Evolutionary conservation across 2,113 vertebrate species (phyloP), one percentile per base, ranked within the genome.

Genomic region (Cyprinodon tularosa): DNA sequence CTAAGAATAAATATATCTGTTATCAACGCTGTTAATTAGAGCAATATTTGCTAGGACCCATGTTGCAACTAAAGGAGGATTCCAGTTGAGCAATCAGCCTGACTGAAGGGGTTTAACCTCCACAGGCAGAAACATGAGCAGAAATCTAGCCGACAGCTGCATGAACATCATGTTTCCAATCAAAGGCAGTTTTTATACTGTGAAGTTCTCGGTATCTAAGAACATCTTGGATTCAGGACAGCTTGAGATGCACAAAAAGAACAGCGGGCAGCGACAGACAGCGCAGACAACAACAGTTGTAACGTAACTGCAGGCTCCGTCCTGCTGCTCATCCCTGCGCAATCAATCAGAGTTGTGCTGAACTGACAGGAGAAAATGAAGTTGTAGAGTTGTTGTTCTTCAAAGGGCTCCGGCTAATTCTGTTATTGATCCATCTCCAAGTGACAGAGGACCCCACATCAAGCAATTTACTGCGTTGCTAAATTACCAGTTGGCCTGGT

Each of bases 281-380:
- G 77, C 11, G 48, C 39, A 36, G 48, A 29, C 59, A 37, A 57
- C 15, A 13, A 47, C 44, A 37, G 29, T 64, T 4, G 50, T 70
- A 37, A 65, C 72, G 57, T 68, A 72, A 77, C 53, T 60, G 57
- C 59, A 4, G 37, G 17, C 67, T 68, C 66, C 71, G 29, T 71
- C 14, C 9, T 14, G 15, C 63, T 64, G 71, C 70, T 85, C 83
- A 40, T 72, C 12, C 29, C 68, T 7, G 62, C n/a, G 73, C 59
- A 45, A 91, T 91, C 84, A 81, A 89, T 92, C 82, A 76, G 59
- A 76, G 76, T 62, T 79, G 75, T 42, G 4, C 38, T 48, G 64
- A 81, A 83, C 53, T 73, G 88, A 90, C 81, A 79, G 66, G 37
- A 72, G 64, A 84, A 90, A 89, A 89, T 85, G 61, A 88, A 87